Evolutionary conservation across 2,888 invertebrate genomes (phyloP).

Genomic region (Limnephilus lunatus): DNA sequence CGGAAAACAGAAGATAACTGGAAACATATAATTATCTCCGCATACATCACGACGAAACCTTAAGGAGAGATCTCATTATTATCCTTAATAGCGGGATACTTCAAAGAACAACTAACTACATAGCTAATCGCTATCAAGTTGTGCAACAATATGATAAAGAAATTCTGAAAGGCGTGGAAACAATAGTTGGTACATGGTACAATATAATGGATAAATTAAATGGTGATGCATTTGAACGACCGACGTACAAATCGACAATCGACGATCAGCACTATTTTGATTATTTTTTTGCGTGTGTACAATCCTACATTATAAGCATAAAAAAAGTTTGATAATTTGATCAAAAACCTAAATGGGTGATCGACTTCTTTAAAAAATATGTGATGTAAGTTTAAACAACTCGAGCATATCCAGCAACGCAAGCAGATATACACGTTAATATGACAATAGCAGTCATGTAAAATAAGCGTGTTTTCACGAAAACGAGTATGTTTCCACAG

Average conservation of each 20-base stretch:
- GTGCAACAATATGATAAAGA: too few species aligned
- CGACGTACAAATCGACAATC: not conserved
- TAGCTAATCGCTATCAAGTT: not conserved
- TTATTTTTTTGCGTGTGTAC: not conserved
- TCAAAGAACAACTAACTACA: not conserved
- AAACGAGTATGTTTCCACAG: too few species aligned
- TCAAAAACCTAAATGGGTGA: too few species aligned
- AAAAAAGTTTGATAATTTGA: too few species aligned
- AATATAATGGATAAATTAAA: not conserved
- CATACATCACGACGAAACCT: not conserved
- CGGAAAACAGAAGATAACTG: not conserved
- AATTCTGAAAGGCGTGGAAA: too few species aligned
- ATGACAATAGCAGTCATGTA: too few species aligned
- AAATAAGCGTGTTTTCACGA: too few species aligned
- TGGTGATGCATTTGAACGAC: not conserved
- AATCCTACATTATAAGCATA: not conserved
- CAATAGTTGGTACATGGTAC: too few species aligned
- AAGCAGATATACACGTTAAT: too few species aligned
- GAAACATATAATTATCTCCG: not conserved
- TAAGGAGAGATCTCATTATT: not conserved
- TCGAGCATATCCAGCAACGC: too few species aligned
- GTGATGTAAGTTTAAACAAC: too few species aligned
- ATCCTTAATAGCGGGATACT: not conserved
- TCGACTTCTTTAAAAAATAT: too few species aligned
- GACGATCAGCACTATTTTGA: not conserved